phyloP scores from a whole-genome alignment of 2,113 vertebrate species.

The Galemys pyrenaicus region DNA sequence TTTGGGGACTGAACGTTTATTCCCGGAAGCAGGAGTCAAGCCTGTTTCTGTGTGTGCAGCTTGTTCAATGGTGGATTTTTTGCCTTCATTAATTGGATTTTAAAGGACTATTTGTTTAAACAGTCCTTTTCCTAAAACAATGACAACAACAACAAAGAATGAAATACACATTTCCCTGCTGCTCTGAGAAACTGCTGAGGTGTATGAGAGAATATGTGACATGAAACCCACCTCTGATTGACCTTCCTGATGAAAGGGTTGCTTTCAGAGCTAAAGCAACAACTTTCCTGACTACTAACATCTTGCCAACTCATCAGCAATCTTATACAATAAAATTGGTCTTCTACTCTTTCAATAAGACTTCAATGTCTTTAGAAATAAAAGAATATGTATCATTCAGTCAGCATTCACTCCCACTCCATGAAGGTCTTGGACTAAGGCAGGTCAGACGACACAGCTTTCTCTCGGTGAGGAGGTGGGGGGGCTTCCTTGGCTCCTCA shows the following conservation, averaged over 20 bases:
- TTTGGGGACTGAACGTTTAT: neutral
- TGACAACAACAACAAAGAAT: neutral
- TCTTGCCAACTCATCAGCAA: neutral
- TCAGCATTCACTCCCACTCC: too few species aligned
- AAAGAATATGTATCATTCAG: neutral
- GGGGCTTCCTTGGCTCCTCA: accelerated
- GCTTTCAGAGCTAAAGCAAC: neutral
- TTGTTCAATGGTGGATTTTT: neutral
- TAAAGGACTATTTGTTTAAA: neutral
- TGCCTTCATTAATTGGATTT: neutral
- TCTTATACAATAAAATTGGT: neutral
- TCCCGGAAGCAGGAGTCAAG: neutral
- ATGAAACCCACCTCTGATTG: neutral
- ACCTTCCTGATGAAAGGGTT: neutral
- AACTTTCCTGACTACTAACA: neutral
- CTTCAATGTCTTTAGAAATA: neutral
- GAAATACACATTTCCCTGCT: neutral
- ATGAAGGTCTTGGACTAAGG: neutral
- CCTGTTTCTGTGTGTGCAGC: neutral
- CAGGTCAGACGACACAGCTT: neutral
- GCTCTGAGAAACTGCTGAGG: neutral
- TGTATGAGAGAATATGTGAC: neutral
- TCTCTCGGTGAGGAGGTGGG: neutral
- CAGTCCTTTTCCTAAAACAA: neutral
- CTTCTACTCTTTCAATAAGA: neutral